These are phyloP conservation scores for Acromyrmex echinatior DNA, from an alignment of 1,140 invertebrate genomes.

Conservation along the genomic window DNA sequence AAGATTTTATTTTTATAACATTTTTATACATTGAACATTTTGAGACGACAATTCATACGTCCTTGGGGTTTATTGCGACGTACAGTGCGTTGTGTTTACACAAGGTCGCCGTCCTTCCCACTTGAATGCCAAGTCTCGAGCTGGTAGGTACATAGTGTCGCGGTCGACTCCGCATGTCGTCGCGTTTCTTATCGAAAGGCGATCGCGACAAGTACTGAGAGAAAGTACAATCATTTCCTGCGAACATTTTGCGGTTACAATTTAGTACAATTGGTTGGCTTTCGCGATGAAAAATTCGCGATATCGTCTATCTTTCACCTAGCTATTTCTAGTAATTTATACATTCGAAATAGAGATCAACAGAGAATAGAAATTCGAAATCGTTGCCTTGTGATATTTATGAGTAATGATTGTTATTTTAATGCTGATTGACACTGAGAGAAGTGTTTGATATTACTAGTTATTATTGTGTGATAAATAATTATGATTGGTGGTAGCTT, in stretches of 20 bases:
- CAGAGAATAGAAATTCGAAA: not conserved
- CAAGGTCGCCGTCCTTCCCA: slow-evolving; percentile 5
- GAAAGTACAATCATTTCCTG: not conserved
- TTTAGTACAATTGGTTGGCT: not conserved
- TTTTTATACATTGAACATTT: not conserved
- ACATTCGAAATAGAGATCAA: not conserved
- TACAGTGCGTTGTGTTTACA: not conserved
- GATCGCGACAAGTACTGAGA: not conserved
- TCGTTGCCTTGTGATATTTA: not conserved
- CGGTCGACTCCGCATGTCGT: not conserved
- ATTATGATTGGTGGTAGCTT: no score
- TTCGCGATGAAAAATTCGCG: not conserved
- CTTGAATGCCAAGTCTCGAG: not conserved
- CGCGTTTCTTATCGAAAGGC: not conserved
- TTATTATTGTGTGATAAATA: no score
- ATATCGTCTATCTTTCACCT: not conserved
- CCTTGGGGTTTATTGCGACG: not conserved
- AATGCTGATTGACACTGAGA: not conserved
- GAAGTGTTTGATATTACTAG: no score
- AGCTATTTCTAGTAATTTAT: not conserved
- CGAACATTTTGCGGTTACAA: not conserved
- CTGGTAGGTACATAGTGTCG: not conserved
- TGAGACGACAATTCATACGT: not conserved
- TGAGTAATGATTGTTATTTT: not conserved
- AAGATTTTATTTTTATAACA: not conserved